Evolutionary conservation across 64 coral and sea anemone species (phyloP).

Genomic region (Pocillopora damicornis): DNA sequence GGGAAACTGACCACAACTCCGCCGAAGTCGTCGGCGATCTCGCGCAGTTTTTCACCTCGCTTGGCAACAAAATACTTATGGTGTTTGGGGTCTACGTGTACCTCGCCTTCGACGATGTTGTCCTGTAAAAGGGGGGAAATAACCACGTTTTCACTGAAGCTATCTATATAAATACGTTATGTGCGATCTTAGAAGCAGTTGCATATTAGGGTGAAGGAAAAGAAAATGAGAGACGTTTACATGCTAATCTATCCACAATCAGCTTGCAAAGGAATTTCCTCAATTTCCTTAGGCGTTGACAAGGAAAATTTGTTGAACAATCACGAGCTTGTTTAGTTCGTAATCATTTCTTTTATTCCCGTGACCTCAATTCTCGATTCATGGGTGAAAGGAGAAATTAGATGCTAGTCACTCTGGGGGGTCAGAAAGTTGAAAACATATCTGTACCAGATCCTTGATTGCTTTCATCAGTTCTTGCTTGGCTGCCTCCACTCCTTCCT

Average conservation of each 20-base stretch:
- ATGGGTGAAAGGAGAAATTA: not conserved
- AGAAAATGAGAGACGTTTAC: too few species aligned
- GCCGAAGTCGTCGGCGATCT: conserved; percentile 88
- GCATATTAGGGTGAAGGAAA: too few species aligned
- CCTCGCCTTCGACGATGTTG: conserved; percentile 94
- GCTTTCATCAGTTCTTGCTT: conserved; percentile 86
- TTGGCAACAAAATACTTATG: conserved; percentile 95
- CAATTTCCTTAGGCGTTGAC: too few species aligned
- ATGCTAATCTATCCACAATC: too few species aligned
- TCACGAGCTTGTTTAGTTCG: too few species aligned
- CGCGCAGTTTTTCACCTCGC: conserved; percentile 77
- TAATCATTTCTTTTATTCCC: too few species aligned
- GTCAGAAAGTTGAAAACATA: not conserved
- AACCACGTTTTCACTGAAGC: too few species aligned
- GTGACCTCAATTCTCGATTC: too few species aligned
- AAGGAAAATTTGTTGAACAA: too few species aligned
- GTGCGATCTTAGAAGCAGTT: too few species aligned
- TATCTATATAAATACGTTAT: too few species aligned
- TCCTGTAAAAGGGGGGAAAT: conserved; percentile 48
- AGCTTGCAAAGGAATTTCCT: too few species aligned
- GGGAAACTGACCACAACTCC: conserved; percentile 94
- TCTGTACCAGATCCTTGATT: conserved; percentile 91
- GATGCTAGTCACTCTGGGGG: not conserved
- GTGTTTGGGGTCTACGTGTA: conserved; percentile 91
- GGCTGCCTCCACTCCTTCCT: conserved; percentile 82